A percentile compares a stretch with the other conserved stretches of the same genome.
phyloP scores from a whole-genome alignment of 2,797 vertebrate species.

The Brachyrhaphis roseni region DNA sequence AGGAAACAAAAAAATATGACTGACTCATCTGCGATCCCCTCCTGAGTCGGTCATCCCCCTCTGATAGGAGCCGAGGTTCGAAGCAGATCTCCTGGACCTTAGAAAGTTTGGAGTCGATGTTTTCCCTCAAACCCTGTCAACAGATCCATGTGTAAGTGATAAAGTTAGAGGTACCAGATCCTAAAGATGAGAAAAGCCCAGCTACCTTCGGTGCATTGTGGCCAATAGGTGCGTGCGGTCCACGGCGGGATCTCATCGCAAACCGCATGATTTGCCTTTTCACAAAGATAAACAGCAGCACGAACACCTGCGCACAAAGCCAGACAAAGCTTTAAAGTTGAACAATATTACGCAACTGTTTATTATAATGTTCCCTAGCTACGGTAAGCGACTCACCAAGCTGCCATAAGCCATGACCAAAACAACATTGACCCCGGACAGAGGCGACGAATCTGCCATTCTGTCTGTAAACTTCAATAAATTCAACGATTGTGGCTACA shows the following conservation, averaged over 20 bases:
- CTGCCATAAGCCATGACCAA: conserved; percentile 96
- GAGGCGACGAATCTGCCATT: conserved; percentile 70
- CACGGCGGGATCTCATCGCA: conserved; percentile 95
- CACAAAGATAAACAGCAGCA: conserved; percentile 96
- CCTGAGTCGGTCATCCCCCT: conserved; percentile 86
- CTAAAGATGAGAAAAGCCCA: too few species aligned
- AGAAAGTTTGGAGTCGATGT: conserved; percentile 89
- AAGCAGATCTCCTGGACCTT: conserved; percentile 94
- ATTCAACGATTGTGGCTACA: conserved; percentile 17
- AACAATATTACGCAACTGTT: neutral
- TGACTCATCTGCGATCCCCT: conserved; percentile 81
- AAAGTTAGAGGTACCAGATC: neutral
- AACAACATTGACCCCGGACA: conserved; percentile 95
- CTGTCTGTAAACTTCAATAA: conserved; percentile 6
- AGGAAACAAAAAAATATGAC: conserved; percentile 21
- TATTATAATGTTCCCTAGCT: neutral
- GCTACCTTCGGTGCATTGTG: conserved; percentile 96
- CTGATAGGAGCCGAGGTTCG: conserved; percentile 88
- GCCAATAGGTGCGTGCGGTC: conserved; percentile 93
- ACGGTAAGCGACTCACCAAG: conserved; percentile 82
- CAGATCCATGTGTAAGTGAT: neutral
- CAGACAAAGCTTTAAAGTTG: neutral
- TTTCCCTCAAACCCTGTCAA: conserved; percentile 88
- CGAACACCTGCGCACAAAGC: conserved; percentile 86
- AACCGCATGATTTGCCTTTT: conserved; percentile 99